Evolutionary conservation across 2,888 invertebrate genomes (phyloP), one percentile per base, ranked within the genome.

Genomic region (Patella depressa): DNA sequence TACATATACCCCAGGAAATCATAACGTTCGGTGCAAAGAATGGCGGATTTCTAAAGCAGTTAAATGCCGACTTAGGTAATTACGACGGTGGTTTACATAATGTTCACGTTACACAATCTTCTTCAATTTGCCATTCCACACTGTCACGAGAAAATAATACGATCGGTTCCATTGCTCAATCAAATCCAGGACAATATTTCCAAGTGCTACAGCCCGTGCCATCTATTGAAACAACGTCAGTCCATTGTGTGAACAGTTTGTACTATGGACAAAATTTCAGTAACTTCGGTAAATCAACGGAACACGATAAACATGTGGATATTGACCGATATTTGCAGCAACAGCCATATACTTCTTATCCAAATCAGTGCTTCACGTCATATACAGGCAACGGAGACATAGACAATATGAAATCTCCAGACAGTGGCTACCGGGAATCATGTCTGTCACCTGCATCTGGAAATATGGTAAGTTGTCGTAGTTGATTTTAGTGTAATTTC

Each of bases 181-280:
- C 97, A 96, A 97, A 97, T 97, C 92, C 97, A 97, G 93, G 97
- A 97, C 92, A 97, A 96, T 83, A 79, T 73, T 80, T 80, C 71
- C 84, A 79, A 70, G 83, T 79, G 59, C 79, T 79, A 12, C 83
- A 82, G 69, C 81, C 80, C 11, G n/a, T 81, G 65, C 82, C 82
- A 71, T 73, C 45, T 4, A 71, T 78, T 54, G 78, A 78, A 2
- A 72, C 72, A 12, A 73, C 70, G 59, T 72, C 76, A 2, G 65
- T 72, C 17, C 75, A 71, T 71, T 76, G 72, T 24, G 72, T 77
- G 53, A 74, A 77, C 77, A 77, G 55, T 74, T 57, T 74, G 70
- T 73, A 77, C 19, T 71, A 59, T 72, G 54, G 59, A 24, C 69
- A 69, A 14, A 70, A 70, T 53, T 34, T 29, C 72, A 53, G 7